phyloP scores from a whole-genome alignment of 2,113 vertebrate species.

The Bettongia penicillata region DNA sequence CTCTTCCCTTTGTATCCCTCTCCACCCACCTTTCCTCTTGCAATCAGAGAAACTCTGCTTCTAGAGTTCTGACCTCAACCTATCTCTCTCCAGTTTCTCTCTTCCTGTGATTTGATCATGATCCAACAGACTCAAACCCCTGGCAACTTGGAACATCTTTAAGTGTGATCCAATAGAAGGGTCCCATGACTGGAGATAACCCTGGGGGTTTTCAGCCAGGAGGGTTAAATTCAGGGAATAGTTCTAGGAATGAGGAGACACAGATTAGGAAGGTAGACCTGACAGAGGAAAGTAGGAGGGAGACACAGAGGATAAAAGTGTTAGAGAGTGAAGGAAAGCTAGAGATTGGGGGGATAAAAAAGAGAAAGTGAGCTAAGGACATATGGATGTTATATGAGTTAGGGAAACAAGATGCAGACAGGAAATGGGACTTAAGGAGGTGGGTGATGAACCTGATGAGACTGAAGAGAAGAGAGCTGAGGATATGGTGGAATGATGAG shows the following conservation, averaged over 20 bases:
- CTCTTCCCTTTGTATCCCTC: not conserved
- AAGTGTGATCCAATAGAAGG: not conserved
- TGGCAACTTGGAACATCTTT: slow-evolving; percentile 15
- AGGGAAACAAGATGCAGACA: not conserved
- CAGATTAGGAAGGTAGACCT: not conserved
- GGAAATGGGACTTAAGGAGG: not conserved
- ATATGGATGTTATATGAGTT: not conserved
- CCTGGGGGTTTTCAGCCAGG: not conserved
- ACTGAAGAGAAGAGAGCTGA: no score
- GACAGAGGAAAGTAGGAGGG: not conserved
- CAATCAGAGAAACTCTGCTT: not conserved
- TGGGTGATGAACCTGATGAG: no score
- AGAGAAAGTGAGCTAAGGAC: not conserved
- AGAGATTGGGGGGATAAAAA: not conserved
- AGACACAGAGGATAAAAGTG: not conserved
- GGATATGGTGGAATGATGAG: not conserved
- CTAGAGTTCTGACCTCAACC: not conserved
- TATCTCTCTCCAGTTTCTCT: not conserved
- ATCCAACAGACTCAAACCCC: not conserved
- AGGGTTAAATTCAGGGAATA: not conserved
- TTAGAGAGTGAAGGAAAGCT: not conserved
- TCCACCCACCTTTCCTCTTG: not conserved
- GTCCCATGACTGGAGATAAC: not conserved
- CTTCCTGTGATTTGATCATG: slow-evolving; percentile 8
- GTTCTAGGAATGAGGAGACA: not conserved